Base-by-base conservation (phyloP, 30 jellyfish, hydroid and myxozoan species). In the Thelohanellus kitauei region DNA sequence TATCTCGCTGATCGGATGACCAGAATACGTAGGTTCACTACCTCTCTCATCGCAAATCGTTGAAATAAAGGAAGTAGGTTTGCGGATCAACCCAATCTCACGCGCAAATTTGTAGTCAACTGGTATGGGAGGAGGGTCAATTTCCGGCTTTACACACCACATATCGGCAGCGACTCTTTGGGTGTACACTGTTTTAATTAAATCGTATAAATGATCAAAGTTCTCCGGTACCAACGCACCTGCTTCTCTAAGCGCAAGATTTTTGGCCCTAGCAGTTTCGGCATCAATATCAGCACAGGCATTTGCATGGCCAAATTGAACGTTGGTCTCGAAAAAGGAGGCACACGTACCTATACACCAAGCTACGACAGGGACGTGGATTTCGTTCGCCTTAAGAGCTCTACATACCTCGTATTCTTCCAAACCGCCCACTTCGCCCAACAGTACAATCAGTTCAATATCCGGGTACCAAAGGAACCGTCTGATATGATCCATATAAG, bases 281-380 rank as follows among this genome's bases (percentile, higher is more conserved):
- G 49, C 66, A 12, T 51, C 83, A 3, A 65, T 55, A 41, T 75
- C 64, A 17, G 95, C 95, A 47, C 95, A 75, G 8, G 95, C 95
- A 43, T 75, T 75, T 38, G 95, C 95, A 50, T 75, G 95, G 1
- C 95, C 95, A 48, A 75, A 75, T 52, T 75, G 95, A 17, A 75
- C 92, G 87, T 71, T 87, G 31, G 90, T 71, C 2, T 86, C 41
- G 31, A 71, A 60, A 78, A 71, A 50, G 27, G 54, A 80, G 22
- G 92, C 86, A 48, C 92, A 71, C 20, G 92, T 71, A 22, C 92
- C 92, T 1, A 71, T 45, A 21, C 87, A 64, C 92, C 92, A 71
- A 0, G 88, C 88, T 3, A 71, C 87, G 31, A 71, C 73, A 20
- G 92, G 92, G 41, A 60, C 63, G 23, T 71, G 61, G 11, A 71